Evolutionary conservation across 2,797 vertebrate species (phyloP).

Genomic region (Arctocebus calabarensis): DNA sequence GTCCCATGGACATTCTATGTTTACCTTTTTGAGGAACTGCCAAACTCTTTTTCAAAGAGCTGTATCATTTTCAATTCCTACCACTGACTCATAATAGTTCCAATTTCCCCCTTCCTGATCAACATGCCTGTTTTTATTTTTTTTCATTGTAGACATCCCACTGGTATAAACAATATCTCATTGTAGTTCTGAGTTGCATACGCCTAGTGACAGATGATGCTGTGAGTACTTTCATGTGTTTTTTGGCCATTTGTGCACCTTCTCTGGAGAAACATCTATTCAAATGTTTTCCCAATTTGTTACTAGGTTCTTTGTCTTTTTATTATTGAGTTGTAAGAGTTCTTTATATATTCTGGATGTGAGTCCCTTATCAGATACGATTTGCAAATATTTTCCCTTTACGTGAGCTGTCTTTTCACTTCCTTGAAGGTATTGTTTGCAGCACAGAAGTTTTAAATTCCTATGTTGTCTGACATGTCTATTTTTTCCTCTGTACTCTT

Average conservation of each 20-base stretch:
- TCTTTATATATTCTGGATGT: constrained; percentile 11
- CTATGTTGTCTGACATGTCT: background rate
- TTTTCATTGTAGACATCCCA: background rate
- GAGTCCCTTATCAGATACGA: background rate
- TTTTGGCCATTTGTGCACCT: background rate
- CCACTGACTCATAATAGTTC: background rate
- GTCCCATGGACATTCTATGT: background rate
- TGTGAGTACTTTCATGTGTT: background rate
- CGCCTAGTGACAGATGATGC: background rate
- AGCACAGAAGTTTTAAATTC: background rate
- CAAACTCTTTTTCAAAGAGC: background rate
- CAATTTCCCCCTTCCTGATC: background rate
- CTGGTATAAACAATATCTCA: background rate
- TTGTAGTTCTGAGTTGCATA: background rate
- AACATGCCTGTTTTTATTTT: background rate
- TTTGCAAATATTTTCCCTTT: constrained; percentile 4
- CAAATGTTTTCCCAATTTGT: background rate
- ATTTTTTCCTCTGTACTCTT: background rate
- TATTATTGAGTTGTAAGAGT: background rate
- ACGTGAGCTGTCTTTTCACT: background rate
- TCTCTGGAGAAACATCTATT: background rate
- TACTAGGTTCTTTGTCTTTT: background rate
- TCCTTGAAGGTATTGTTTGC: background rate
- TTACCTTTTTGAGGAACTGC: constrained; percentile 33
- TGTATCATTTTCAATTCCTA: background rate